A percentile compares a stretch with the other conserved stretches of the same genome.
These are phyloP conservation scores for Nebria salina DNA, from an alignment of 2,888 invertebrate species.

Conservation along the genomic window DNA sequence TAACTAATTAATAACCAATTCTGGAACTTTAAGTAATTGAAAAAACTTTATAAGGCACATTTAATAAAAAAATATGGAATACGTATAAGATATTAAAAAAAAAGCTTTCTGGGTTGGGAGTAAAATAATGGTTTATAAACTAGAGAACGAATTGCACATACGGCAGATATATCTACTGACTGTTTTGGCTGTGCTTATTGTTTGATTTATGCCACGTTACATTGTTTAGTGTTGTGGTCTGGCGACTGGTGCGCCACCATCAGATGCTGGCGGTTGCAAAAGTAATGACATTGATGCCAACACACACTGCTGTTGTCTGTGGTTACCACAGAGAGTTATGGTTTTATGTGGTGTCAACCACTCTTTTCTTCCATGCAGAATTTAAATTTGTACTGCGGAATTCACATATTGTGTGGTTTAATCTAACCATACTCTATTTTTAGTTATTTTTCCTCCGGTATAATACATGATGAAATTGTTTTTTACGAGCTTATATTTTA, in stretches of 20 bases:
- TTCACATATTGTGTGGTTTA: neutral
- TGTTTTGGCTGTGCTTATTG: slow-evolving; percentile 17
- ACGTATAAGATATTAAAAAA: no score
- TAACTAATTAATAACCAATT: no score
- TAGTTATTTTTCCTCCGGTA: neutral
- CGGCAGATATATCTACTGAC: neutral
- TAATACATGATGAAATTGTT: no score
- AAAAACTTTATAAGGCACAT: no score
- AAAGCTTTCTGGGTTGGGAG: no score
- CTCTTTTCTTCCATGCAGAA: neutral
- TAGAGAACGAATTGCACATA: neutral
- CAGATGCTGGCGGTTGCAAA: slow-evolving; percentile 31
- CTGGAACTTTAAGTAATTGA: no score
- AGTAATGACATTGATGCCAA: slow-evolving; percentile 22
- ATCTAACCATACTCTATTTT: neutral
- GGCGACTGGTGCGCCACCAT: slow-evolving; percentile 19
- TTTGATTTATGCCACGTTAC: slow-evolving; percentile 27
- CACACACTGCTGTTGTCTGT: slow-evolving; percentile 9
- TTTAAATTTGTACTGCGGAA: neutral
- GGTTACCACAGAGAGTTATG: slow-evolving; percentile 9
- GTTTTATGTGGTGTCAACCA: neutral
- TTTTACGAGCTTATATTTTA: neutral
- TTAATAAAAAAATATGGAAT: no score
- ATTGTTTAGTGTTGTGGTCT: slow-evolving; percentile 11
- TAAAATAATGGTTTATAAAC: neutral